A percentile compares a stretch with the other conserved stretches of the same genome.
phyloP scores from a whole-genome alignment of 2,888 invertebrate genomes.

The Teinopalpus imperialis region DNA sequence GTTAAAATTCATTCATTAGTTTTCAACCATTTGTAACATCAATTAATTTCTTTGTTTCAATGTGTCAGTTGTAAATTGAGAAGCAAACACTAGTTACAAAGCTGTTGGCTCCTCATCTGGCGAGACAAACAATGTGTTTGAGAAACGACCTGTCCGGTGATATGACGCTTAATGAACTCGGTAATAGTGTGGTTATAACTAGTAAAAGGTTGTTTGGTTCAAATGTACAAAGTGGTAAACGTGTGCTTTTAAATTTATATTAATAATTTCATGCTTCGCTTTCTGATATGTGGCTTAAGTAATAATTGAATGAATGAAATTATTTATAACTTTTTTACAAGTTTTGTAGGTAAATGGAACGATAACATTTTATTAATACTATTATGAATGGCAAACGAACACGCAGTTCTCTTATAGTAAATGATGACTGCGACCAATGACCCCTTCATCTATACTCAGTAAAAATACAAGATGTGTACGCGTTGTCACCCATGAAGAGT shows the following conservation, averaged over 20 bases:
- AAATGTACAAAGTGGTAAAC: slow-evolving; percentile 6
- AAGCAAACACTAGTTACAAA: slow-evolving; percentile 73
- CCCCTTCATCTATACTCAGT: too few species aligned
- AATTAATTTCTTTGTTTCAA: slow-evolving; percentile 79
- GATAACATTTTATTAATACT: too few species aligned
- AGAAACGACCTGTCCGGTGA: slow-evolving; percentile 65
- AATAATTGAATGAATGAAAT: slow-evolving; percentile 28
- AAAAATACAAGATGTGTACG: too few species aligned
- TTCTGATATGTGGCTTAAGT: background rate
- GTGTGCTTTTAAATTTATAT: slow-evolving; percentile 20
- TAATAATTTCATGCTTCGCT: slow-evolving; percentile 10
- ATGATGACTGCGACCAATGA: too few species aligned
- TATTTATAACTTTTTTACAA: too few species aligned
- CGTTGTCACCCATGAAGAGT: too few species aligned
- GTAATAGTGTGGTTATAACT: slow-evolving; percentile 60
- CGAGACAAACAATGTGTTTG: slow-evolving; percentile 64
- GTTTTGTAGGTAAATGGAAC: too few species aligned
- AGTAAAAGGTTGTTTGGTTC: slow-evolving; percentile 36
- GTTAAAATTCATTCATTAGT: slow-evolving; percentile 59
- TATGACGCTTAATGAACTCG: slow-evolving; percentile 67
- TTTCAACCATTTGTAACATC: slow-evolving; percentile 73
- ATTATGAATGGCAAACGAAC: too few species aligned
- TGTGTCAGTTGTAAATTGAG: slow-evolving; percentile 77
- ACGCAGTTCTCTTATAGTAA: too few species aligned
- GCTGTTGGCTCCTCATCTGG: slow-evolving; percentile 46